A percentile compares a stretch with the other conserved stretches of the same genome.
Conservation (phyloP, 2,888 invertebrate species). For the Brachyptera risi region DNA sequence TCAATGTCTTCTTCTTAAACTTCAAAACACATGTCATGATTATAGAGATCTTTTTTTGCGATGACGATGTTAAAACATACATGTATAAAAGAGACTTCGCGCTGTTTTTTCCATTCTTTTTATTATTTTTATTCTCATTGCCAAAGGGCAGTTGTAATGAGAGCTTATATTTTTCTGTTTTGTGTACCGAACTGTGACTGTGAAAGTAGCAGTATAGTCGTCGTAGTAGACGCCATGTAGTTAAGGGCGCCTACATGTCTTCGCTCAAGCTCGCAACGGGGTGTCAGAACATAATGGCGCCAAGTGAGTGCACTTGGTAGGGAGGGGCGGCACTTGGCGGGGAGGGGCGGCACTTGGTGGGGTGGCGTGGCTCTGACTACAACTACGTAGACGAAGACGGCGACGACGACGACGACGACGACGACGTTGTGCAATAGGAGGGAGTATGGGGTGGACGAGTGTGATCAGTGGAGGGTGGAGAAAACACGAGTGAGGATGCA, state of each 20-base stretch:
- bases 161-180: not conserved
- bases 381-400: not conserved
- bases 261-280: not conserved
- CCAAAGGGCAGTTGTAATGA: conserved; percentile 6
- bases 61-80: too few species aligned
- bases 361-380: not conserved
- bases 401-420: not conserved
- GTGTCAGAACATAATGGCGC: conserved; percentile 12
- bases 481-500: not conserved
- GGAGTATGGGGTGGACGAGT: too few species aligned
- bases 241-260: conserved; percentile 8
- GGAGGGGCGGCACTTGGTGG: not conserved
- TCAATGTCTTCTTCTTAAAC: too few species aligned
- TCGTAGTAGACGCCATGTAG: not conserved
- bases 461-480: not conserved
- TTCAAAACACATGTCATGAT: too few species aligned
- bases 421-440: too few species aligned
- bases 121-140: too few species aligned
- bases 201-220: not conserved
- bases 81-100: too few species aligned
- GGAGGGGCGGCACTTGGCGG: not conserved
- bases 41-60: too few species aligned
- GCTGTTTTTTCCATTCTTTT: too few species aligned
- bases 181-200: conserved; percentile 10
- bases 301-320: not conserved